Conservation (phyloP, 1,140 invertebrate species). For the Elymnias hypermnestra region DNA sequence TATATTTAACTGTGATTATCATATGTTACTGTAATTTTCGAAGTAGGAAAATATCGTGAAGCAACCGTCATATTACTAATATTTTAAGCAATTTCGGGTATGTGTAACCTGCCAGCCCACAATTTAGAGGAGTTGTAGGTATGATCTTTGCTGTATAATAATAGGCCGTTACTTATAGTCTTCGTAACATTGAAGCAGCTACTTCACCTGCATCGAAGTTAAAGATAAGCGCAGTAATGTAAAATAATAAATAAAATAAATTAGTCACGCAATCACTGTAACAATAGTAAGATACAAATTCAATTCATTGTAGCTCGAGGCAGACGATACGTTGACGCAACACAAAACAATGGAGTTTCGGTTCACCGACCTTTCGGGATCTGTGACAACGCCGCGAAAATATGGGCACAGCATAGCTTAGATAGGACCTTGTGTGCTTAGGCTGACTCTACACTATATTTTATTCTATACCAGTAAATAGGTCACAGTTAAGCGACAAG, state of each 20-base stretch:
- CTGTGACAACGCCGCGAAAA: slow-evolving; percentile 71
- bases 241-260: slow-evolving; percentile 47
- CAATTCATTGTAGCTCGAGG: slow-evolving; percentile 64
- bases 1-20: too few species aligned
- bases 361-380: slow-evolving; percentile 69
- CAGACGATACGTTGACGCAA: slow-evolving; percentile 73
- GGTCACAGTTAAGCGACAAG: neutral
- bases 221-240: slow-evolving; percentile 24
- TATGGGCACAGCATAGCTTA: slow-evolving; percentile 61
- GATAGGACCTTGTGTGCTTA: slow-evolving; percentile 36
- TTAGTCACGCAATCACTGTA: slow-evolving; percentile 60
- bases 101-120: too few species aligned
- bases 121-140: too few species aligned
- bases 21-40: too few species aligned
- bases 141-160: too few species aligned
- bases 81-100: too few species aligned
- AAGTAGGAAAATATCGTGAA: too few species aligned
- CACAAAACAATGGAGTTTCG: slow-evolving; percentile 67
- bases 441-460: slow-evolving; percentile 2
- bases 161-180: too few species aligned
- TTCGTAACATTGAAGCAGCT: neutral
- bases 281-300: slow-evolving; percentile 69
- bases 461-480: neutral
- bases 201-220: slow-evolving; percentile 20
- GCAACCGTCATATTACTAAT: too few species aligned